phyloP scores from a whole-genome alignment of 2,797 vertebrate species.

The Leucoraja ocellata region DNA sequence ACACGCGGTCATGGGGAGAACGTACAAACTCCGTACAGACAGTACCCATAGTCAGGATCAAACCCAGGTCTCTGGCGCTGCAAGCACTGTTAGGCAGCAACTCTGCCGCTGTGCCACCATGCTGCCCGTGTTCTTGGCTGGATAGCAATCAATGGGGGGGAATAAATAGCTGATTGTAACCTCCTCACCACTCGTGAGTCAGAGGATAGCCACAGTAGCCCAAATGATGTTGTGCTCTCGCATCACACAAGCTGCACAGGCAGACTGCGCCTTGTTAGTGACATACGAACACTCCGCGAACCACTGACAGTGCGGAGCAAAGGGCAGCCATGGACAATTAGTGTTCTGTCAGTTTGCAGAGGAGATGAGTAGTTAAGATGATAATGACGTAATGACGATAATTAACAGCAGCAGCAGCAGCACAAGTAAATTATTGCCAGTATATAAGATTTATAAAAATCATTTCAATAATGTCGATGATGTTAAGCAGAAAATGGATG shows the following conservation, averaged over 20 bases:
- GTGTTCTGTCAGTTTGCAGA: not conserved
- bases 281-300: not conserved
- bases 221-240: not conserved
- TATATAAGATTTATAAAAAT: not conserved
- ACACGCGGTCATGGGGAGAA: no score
- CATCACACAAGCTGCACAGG: not conserved
- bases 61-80: no score
- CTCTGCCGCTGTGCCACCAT: no score
- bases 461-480: not conserved
- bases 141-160: no score
- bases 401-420: not conserved
- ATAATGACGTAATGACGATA: not conserved
- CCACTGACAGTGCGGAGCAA: no score
- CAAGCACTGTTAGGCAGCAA: no score
- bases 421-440: no score
- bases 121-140: not conserved
- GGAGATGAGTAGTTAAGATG: not conserved
- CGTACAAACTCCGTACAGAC: no score
- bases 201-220: not conserved
- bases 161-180: not conserved
- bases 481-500: not conserved
- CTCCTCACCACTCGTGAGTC: not conserved
- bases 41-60: no score
- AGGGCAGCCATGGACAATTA: not conserved
- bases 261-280: not conserved